Evolutionary conservation across 2,797 vertebrate genomes (phyloP).

Genomic region (Phoebastria nigripes): DNA sequence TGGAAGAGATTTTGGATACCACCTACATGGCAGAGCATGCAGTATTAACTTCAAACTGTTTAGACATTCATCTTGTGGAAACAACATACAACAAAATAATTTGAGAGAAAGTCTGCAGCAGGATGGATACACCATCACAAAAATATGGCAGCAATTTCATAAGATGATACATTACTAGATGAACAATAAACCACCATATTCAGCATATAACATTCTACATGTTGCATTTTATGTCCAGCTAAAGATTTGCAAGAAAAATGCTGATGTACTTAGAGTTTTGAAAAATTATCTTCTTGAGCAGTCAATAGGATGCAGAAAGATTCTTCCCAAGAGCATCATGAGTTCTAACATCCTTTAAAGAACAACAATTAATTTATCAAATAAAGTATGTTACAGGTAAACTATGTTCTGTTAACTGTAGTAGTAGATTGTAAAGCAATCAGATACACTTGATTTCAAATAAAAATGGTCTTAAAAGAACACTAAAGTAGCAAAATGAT

Average conservation of each 20-base stretch:
- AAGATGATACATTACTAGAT: neutral
- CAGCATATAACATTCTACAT: neutral
- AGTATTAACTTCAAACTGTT: slow-evolving; percentile 36
- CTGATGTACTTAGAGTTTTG: neutral
- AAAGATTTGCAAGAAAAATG: slow-evolving; percentile 1
- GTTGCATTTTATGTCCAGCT: neutral
- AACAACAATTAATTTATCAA: neutral
- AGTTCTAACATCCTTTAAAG: neutral
- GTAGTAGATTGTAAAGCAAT: neutral
- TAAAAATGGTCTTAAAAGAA: neutral
- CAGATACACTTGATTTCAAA: neutral
- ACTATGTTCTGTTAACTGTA: neutral
- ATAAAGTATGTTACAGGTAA: neutral
- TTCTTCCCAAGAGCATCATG: neutral
- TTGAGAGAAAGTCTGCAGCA: neutral
- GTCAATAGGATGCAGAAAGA: neutral
- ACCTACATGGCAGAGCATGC: slow-evolving; percentile 24
- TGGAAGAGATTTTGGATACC: slow-evolving; percentile 30
- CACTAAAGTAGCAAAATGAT: neutral
- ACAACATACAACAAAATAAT: neutral
- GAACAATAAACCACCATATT: neutral
- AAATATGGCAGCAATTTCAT: neutral
- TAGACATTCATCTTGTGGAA: neutral
- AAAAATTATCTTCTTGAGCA: neutral
- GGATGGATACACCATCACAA: neutral